Base-by-base conservation (phyloP, 2,888 invertebrate species). In the Drosophila affinis region DNA sequence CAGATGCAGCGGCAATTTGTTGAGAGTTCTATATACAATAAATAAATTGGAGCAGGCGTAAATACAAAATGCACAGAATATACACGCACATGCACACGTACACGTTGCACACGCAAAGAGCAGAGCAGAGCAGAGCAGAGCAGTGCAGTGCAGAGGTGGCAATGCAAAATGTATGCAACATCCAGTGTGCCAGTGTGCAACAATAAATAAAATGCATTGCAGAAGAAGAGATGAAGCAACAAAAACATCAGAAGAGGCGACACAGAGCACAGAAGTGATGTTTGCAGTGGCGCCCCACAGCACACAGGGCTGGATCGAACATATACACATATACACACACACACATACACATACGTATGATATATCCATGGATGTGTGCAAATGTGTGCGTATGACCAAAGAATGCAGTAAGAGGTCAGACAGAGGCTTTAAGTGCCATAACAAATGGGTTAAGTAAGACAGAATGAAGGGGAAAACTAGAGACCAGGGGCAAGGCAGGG, bases 21-120 rank as follows among this genome's bases (percentile, higher is more conserved):
- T 78, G 74, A 75, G 72, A 77, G 74, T 80, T 77, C 73, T 69
- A 78, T 78, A 72, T 68, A 77, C 80, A 79, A 79, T 84, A 84
- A 84, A 84, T 84, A 85, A 84, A 84, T 84, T 84, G 83, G 83
- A 84, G 81, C 84, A 84, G 78, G 83, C 86, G 84, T 84, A 85
- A 85, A 85, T 84, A 72, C 83, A 74, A 80, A 78, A 68, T 62
- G 68, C 71, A 72, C 59, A 71, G 57, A 63, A 63, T 54, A 59
- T 45, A 29, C 32, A 68, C 44, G 3, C 55, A 21, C 21, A 21
- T 32, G 56, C 27, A 68, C 32, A 24, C 24, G 24, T 29, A 57
- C 24, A 57, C 24, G n/a, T 27, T 9, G 21, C 46, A 60, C 54
- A 60, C 55, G 53, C 24, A 24, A 3, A 21, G 21, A 21, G 21